Evolutionary conservation across 2,888 invertebrate species (phyloP).

Genomic region (Smittia sp.): DNA sequence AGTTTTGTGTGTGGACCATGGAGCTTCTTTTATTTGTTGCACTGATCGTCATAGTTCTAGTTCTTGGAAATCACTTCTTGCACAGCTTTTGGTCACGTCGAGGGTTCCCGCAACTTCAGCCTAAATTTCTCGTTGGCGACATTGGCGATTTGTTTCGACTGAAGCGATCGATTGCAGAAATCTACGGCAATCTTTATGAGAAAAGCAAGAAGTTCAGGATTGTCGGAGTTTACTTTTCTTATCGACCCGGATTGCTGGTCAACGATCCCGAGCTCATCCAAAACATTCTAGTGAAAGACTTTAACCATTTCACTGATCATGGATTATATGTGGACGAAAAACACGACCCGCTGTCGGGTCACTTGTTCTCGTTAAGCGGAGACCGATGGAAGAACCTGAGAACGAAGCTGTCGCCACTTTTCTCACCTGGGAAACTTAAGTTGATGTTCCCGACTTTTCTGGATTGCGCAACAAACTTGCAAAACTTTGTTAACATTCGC

Average conservation of each 20-base stretch:
- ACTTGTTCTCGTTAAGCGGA: constrained; percentile 58
- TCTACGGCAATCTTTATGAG: constrained; percentile 56
- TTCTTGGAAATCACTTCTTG: constrained; percentile 4
- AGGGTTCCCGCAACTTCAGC: constrained; percentile 56
- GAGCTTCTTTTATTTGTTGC: background rate
- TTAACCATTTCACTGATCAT: constrained; percentile 60
- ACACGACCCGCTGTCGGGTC: constrained; percentile 58
- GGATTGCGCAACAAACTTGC: constrained; percentile 55
- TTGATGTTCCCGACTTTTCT: constrained; percentile 59
- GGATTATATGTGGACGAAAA: constrained; percentile 58
- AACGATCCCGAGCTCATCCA: constrained; percentile 60
- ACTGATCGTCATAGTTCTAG: background rate
- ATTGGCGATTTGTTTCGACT: constrained; percentile 57
- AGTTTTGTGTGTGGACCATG: background rate
- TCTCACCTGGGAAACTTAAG: constrained; percentile 61
- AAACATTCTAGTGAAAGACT: constrained; percentile 59
- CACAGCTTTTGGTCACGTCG: constrained; percentile 55
- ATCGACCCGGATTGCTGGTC: constrained; percentile 58
- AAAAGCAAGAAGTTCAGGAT: constrained; percentile 47
- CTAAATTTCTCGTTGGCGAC: constrained; percentile 60
- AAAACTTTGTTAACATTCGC: constrained; percentile 50
- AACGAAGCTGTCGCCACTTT: constrained; percentile 60
- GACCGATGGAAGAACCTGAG: constrained; percentile 60
- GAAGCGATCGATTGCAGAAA: constrained; percentile 59
- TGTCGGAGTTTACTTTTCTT: constrained; percentile 59